Evolutionary conservation across 2,797 vertebrate genomes (phyloP).

Genomic region (Ceyx erithaca): DNA sequence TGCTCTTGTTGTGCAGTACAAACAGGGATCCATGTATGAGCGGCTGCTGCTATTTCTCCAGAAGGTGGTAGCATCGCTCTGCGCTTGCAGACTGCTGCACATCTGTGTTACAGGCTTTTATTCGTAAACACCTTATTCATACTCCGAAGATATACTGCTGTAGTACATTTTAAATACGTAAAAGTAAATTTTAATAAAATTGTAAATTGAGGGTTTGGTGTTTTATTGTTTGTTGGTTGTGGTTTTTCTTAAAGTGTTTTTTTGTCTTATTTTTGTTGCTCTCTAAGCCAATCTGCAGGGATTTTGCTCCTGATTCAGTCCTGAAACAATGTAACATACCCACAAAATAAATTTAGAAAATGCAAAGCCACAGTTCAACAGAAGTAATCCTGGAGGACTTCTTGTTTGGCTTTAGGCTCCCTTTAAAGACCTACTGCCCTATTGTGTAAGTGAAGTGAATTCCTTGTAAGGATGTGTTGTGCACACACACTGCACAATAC

Average conservation of each 20-base stretch:
- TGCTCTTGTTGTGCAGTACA: fast-evolving
- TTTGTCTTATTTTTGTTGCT: neutral
- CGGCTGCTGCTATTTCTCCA: neutral
- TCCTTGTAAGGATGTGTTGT: neutral
- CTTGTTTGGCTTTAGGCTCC: neutral
- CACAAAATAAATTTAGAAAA: neutral
- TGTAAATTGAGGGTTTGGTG: neutral
- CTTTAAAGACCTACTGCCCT: neutral
- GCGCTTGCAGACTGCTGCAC: neutral
- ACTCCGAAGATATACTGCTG: neutral
- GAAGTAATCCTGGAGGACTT: neutral
- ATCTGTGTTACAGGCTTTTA: neutral
- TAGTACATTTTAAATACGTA: neutral
- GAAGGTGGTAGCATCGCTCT: constrained; percentile 79
- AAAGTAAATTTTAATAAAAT: neutral
- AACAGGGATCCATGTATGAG: fast-evolving
- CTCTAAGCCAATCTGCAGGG: neutral
- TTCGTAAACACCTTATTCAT: neutral
- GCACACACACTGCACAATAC: fast-evolving
- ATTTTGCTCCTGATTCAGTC: neutral
- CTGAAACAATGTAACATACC: neutral
- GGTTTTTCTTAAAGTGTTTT: neutral
- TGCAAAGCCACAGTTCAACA: neutral
- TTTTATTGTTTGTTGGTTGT: too few species aligned
- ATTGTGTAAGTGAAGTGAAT: neutral